Evolutionary conservation across 2,797 vertebrate genomes (phyloP), one percentile per base, ranked within the genome.

Genomic region (Fundulus diaphanus): DNA sequence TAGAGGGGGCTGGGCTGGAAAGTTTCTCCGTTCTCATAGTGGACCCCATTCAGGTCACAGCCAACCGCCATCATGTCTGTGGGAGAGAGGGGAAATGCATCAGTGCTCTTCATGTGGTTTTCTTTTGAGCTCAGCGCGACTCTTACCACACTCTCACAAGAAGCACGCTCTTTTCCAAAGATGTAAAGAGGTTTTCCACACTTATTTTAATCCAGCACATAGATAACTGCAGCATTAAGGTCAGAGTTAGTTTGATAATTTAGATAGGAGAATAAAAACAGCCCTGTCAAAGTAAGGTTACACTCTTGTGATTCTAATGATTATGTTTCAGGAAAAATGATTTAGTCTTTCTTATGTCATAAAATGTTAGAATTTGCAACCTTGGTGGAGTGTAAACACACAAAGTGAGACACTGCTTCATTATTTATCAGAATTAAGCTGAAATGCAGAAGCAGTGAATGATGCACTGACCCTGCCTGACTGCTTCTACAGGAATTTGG

Each of bases 31-130:
- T 99, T 99, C 74, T 94, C 94, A 78, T 98, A 99, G 86, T 96
- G 95, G 44, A 90, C 83, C 29, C 96, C 95, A 69, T 96, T 98
- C 84, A 98, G 91, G 85, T 98, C 97, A 76, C 98, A 99, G 81
- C 98, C 98, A 81, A 99, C 96, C 16, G 96, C 98, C 92, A 97
- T 87, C 89, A 98, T 91, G 89, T 98, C 98, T 99, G 92, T 76
- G 40, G 74, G 54, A 56, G 72, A 0, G 27, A 82, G 51, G 56
- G 59, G 59, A 57, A 72, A 74, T 18, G 27, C 6, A 2, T 76
- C 56, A 80, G 44, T 1, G 40, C 48, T 68, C n/a, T 18, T 31
- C 8, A 31, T 65, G 24, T 37, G 57, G 7, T 29, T 66, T 40
- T 46, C 11, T 3, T 73, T 66, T 35, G 29, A 52, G 48, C 29